Evolutionary conservation across 2,797 vertebrate genomes (phyloP), one percentile per base, ranked within the genome.

Genomic region (Nannoperca australis): DNA sequence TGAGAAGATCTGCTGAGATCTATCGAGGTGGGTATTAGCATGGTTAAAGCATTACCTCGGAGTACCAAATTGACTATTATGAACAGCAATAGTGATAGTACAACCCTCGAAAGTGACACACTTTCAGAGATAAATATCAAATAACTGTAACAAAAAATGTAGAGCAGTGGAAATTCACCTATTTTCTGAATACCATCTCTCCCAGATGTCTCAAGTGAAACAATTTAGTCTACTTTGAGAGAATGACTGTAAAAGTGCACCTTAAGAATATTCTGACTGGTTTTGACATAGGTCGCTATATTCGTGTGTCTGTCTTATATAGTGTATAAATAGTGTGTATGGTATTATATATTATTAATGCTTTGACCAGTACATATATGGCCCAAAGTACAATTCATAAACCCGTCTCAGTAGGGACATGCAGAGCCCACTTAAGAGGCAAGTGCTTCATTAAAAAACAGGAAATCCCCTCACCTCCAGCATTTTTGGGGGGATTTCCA

Each of bases 1-100:
- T 68, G 65, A 71, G 80, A 78, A 58, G 36, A 81, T 79, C 69
- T 83, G 40, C 56, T 55, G 55, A 76, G 58, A 66, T 65, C 59
- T 42, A 34, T 65, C 13, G 44, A 64, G 45, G 45, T 79, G 53
- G 44, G 27, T 67, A 50, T 67, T 59, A 71, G 22, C 27, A 65
- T 69, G 42, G 69, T 65, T 56, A 62, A 81, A 69, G 61, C 18
- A 49, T 64, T 47, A 70, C 74, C 62, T 68, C 45, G 59, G 30
- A 40, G 51, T 71, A 76, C 67, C 32, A 72, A 73, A 73, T 40
- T 17, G 34, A 60, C 61, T 61, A 47, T 65, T 74, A 17, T 70
- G 30, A 15, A 70, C 62, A 82, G 71, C 50, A 72, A 36, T 68
- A 51, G 36, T 58, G 45, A 78, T 65, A 45, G 76, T 61, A 58